Base-by-base conservation (phyloP, 30 jellyfish, hydroid and myxozoan species). In the Pseudorhiza aurosa region DNA sequence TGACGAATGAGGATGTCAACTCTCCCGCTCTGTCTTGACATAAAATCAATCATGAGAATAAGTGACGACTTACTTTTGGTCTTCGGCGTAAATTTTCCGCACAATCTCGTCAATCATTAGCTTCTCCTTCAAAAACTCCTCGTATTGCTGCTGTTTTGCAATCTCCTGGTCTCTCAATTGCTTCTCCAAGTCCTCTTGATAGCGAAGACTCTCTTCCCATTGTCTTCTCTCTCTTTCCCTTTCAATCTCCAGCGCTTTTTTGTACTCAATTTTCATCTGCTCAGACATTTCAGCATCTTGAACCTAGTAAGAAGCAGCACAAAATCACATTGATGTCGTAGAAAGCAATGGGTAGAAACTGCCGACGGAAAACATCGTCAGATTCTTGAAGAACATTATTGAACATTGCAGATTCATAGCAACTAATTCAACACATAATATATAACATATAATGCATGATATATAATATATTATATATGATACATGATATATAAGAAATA, bases 71-170 rank as follows among this genome's bases (percentile, higher is more conserved):
- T 76, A 92, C 98, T 91, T 78, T 70, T 92, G 96, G 68, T 92
- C 98, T 70, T 92, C 98, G 8, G 93, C 98, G 39, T 92, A 92
- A 17, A 92, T 92, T 68, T 85, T 92, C 58, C 95, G 68, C 7
- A 92, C 98, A 14, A 92, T 92, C 46, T 92, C 98, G 80, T 92
- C 98, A 40, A 92, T 92, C 98, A 92, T 92, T 39, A 85, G 69
- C 58, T 92, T 92, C 53, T 92, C 98, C 37, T 84, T 92, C 81
- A 92, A 59, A 86, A 92, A 92, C 68, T 92, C 98, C 70, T 92
- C 98, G 49, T 85, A 92, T 56, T 92, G 98, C 62, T 78, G 75
- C 32, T 79, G 98, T 67, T 85, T 92, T 17, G 65, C 82, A 44
- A 22, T 46, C 78, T 92, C 98, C 40, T 92, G 98, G 50, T 92